Base-by-base conservation (phyloP, 2,888 invertebrate species). In the Hemaris fuciformis region DNA sequence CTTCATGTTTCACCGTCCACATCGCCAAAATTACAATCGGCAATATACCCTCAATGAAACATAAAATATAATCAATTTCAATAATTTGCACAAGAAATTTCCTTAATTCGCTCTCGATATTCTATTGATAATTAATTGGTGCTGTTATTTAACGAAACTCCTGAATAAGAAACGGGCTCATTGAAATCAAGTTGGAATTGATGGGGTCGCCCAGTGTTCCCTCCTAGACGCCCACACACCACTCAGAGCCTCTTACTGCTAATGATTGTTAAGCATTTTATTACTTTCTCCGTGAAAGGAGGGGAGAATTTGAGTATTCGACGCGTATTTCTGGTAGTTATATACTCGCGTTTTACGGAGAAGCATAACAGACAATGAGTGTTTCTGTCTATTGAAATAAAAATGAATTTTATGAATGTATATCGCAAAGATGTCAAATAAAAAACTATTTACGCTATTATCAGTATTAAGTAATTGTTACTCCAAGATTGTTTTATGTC, bases 41-140 rank as follows among this genome's bases (percentile, higher is more conserved):
- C n/a, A n/a, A n/a, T n/a, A n/a, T n/a, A n/a, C n/a, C n/a, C n/a
- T n/a, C n/a, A n/a, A n/a, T n/a, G n/a, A n/a, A n/a, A n/a, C n/a
- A n/a, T n/a, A n/a, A n/a, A n/a, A 31, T 2, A 31, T 6, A 13
- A 38, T 1, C 1, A 66, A 13, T 3, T 38, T 3, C 10, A 38
- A 2, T 38, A 13, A 38, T 38, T 13, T n/a, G 3, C n/a, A 38
- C 13, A 86, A 87, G 89, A 80, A 83, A 84, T 80, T 77, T 72
- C 74, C 15, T 27, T 2, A 31, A 27, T 10, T 71, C 65, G 69
- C 80, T 82, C 75, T 75, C 76, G 79, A 81, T 81, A 80, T 75
- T 74, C 77, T 80, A 80, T 84, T 80, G 80, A 84, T 88, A 88
- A 89, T 88, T 86, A 89, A 88, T 89, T 84, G 82, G 31, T 31